Conservation (phyloP, 2,888 invertebrate species). For the Lepidocyrtinus sp. region DNA sequence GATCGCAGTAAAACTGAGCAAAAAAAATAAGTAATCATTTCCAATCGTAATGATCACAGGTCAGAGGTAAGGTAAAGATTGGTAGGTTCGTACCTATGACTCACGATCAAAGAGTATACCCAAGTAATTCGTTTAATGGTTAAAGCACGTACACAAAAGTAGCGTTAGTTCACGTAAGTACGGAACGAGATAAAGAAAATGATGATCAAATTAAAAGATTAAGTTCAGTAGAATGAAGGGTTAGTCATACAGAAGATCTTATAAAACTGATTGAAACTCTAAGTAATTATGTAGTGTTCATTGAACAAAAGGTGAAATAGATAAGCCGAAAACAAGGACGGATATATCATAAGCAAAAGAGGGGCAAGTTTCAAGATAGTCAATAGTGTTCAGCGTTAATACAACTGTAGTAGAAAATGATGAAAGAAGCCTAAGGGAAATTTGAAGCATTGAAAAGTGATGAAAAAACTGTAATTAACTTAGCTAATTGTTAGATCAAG, state of each 20-base stretch:
- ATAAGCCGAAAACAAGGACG: background rate
- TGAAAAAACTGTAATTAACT: conserved; percentile 3
- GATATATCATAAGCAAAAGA: background rate
- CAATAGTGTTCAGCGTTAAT: too few species aligned
- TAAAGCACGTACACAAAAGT: background rate
- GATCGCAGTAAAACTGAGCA: background rate
- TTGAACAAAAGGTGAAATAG: background rate
- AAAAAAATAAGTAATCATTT: background rate
- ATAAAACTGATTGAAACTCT: too few species aligned
- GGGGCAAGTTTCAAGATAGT: too few species aligned
- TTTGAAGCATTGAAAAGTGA: too few species aligned
- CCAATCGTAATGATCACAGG: conserved; percentile 5
- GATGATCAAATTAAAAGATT: conserved; percentile 10
- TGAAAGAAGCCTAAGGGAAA: background rate
- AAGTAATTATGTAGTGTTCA: too few species aligned
- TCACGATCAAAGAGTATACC: too few species aligned
- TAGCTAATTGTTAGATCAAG: background rate
- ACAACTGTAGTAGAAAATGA: background rate
- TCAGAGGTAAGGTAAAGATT: background rate
- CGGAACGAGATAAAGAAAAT: background rate
- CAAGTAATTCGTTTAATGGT: background rate
- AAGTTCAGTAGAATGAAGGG: background rate
- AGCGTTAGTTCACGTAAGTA: background rate
- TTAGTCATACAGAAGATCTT: conserved; percentile 1
- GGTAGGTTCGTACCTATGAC: background rate